Conservation (phyloP, 1,140 invertebrate species). For the Drosophila kurseongensis region DNA sequence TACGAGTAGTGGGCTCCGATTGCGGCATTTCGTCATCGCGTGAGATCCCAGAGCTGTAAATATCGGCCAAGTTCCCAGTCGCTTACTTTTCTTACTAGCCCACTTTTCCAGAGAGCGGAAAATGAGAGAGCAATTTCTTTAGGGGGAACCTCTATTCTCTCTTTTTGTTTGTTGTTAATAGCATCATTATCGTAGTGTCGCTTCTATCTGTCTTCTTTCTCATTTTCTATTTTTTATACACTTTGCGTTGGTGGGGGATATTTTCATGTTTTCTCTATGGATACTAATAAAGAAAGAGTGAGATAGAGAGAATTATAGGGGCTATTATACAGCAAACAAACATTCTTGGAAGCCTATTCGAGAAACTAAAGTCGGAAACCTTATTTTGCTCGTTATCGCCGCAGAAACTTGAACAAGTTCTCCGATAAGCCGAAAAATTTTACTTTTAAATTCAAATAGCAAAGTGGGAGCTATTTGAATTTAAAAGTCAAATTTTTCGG, state of each 20-base stretch:
- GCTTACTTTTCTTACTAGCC: constrained; percentile 23
- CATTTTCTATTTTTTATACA: constrained; percentile 7
- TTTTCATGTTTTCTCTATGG: constrained; percentile 20
- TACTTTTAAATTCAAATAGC: background rate
- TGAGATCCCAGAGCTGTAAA: constrained; percentile 42
- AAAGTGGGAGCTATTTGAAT: no score
- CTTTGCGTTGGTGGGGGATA: constrained; percentile 5
- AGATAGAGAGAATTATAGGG: no score
- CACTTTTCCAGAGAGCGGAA: constrained; percentile 37
- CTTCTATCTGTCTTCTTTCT: constrained; percentile 27
- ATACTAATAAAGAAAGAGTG: constrained; percentile 1
- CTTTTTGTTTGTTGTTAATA: constrained; percentile 47
- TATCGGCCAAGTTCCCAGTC: constrained; percentile 53
- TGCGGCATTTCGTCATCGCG: constrained; percentile 65
- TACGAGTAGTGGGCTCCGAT: constrained; percentile 26
- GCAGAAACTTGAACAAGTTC: constrained; percentile 3
- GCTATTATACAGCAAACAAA: constrained; percentile 4
- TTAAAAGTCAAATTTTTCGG: no score
- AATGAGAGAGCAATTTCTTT: background rate
- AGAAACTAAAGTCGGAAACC: constrained; percentile 13
- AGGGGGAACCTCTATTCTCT: background rate
- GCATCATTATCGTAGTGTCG: constrained; percentile 36
- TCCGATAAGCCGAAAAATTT: background rate
- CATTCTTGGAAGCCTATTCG: background rate
- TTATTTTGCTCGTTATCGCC: background rate